Evolutionary conservation across 2,797 vertebrate genomes (phyloP).

Genomic region (Pogonophryne albipinna): DNA sequence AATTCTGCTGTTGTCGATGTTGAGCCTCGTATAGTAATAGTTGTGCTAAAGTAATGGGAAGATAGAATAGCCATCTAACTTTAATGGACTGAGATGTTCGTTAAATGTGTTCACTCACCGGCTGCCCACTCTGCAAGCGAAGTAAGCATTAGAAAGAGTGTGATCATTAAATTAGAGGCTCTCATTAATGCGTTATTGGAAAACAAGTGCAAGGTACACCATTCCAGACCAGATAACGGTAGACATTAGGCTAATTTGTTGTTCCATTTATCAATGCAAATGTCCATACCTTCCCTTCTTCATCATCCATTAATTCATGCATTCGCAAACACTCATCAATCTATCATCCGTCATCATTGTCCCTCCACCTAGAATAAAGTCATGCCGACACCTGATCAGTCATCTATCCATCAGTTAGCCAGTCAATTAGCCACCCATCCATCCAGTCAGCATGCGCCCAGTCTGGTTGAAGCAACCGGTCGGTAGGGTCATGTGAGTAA

Average conservation of each 20-base stretch:
- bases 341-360: conserved; percentile 43
- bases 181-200: background rate
- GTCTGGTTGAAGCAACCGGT: conserved; percentile 53
- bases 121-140: background rate
- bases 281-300: conserved; percentile 8
- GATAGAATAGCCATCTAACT: background rate
- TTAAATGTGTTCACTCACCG: conserved; percentile 9
- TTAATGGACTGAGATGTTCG: conserved; percentile 11
- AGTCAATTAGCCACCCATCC: conserved; percentile 67
- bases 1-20: background rate
- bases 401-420: conserved; percentile 64
- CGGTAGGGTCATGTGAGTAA: conserved; percentile 62
- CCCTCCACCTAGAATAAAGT: conserved; percentile 55
- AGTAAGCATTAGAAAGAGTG: conserved; percentile 2
- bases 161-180: conserved; percentile 25
- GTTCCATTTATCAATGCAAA: conserved; percentile 23
- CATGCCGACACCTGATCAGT: conserved; percentile 36
- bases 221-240: background rate
- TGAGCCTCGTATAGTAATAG: background rate
- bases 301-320: conserved; percentile 38
- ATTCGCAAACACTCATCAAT: conserved; percentile 27
- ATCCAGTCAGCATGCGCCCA: conserved; percentile 45
- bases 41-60: conserved; percentile 2
- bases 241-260: background rate
- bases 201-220: background rate